Percentiles rank a stretch among this genome's conserved stretches.
phyloP scores from a whole-genome alignment of 2,113 vertebrate genomes.

The Ptyas mucosa region DNA sequence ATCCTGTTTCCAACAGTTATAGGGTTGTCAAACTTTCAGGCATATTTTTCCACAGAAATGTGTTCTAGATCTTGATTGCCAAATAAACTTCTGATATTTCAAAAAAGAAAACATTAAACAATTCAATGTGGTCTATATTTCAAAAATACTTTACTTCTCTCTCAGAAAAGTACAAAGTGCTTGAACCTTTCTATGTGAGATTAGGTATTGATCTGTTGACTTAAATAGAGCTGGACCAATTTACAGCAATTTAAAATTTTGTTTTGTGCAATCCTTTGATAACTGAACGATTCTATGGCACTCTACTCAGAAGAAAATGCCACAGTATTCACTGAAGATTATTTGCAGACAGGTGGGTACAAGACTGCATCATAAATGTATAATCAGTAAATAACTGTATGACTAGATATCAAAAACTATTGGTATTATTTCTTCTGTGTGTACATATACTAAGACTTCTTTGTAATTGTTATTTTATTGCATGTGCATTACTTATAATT shows the following conservation, averaged over 20 bases:
- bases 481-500: not conserved
- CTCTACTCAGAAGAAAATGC: not conserved
- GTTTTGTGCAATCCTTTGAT: conserved; percentile 14
- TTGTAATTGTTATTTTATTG: conserved; percentile 16
- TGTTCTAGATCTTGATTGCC: conserved; percentile 39
- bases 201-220: not conserved
- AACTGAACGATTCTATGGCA: not conserved
- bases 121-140: conserved; percentile 28
- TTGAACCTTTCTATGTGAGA: not conserved
- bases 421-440: not conserved
- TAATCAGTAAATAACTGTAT: conserved; percentile 48
- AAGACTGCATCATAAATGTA: conserved; percentile 1
- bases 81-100: conserved; percentile 52
- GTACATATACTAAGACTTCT: not conserved
- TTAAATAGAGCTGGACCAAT: not conserved
- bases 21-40: conserved; percentile 4
- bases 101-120: conserved; percentile 41
- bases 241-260: not conserved
- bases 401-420: conserved; percentile 42
- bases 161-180: conserved; percentile 3
- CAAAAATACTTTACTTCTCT: conserved; percentile 38
- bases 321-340: not conserved
- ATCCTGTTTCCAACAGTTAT: not conserved
- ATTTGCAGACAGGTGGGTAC: not conserved
- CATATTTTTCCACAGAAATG: conserved; percentile 30